Base-by-base conservation (phyloP, 2,797 vertebrate genomes). In the Orientallactaga sibirica region DNA sequence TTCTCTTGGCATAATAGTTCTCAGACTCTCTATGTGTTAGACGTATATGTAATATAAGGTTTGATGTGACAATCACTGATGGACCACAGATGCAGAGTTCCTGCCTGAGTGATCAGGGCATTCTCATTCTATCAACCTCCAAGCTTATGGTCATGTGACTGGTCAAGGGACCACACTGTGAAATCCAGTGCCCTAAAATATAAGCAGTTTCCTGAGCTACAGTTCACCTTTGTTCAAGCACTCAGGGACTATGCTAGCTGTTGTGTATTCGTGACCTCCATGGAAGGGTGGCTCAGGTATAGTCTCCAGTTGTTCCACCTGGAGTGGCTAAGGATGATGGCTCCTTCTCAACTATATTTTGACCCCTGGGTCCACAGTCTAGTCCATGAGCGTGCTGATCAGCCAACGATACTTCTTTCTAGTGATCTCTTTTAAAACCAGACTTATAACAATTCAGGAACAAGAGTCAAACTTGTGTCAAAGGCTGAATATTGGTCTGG, bases 391-490 rank as follows among this genome's bases (percentile, higher is more conserved):
- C 64, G 12, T 41, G 7, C 15, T 27, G 61, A 9, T 15, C 61
- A 43, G 22, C 2, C 55, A 48, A 75, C 0, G 19, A 24, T 19
- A 5, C 43, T 80, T 22, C 73, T 73, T 90, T 68, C 22, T 43
- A 33, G 78, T 2, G 0, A 33, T 37, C 33, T 37, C 33, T 37
- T 37, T 37, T 24, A 58, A 8, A n/a, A 4, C 29, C 11, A 4
- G 67, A 96, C 41, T 80, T 16, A 64, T n/a, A 19, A 83, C 52
- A 24, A 41, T 37, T 81, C 64, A 41, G 74, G 82, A 83, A 61
- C 22, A 11, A 27, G 68, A 79, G 71, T 25, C 68, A 24, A 24
- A 58, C 29, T 27, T 4, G 15, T 14, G 33, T 22, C 1, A 18
- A 75, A 79, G 61, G 11, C 29, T 3, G 41, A 77, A 79, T 37